These are phyloP conservation scores for Ctenodactylus gundi DNA, from an alignment of 2,113 vertebrate species.

Conservation along the genomic window DNA sequence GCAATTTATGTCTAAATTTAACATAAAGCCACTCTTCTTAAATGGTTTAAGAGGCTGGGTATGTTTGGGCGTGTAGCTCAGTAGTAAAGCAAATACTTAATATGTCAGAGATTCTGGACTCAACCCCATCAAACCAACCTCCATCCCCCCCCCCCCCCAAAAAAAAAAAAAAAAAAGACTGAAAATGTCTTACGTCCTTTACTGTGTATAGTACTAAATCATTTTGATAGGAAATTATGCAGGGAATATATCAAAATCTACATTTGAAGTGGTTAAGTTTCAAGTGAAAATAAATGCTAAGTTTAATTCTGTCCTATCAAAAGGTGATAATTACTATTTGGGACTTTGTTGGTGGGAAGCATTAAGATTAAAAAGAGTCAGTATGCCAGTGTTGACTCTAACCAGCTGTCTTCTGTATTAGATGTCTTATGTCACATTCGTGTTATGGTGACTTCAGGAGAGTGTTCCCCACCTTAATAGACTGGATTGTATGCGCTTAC, in stretches of 20 bases:
- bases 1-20: not conserved
- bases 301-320: conserved; percentile 28
- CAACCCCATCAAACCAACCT: not conserved
- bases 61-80: not conserved
- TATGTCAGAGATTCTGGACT: not conserved
- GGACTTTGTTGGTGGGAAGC: conserved; percentile 39
- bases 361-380: conserved; percentile 25
- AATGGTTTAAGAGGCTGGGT: not conserved
- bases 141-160: no score
- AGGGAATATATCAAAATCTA: not conserved
- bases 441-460: not conserved
- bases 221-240: conserved; percentile 15
- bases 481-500: conserved; percentile 43
- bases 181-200: conserved; percentile 25
- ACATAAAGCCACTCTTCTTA: not conserved
- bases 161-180: not conserved
- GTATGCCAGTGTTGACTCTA: not conserved
- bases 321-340: conserved; percentile 34
- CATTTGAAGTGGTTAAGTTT: conserved; percentile 34
- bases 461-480: not conserved
- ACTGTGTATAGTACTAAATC: not conserved
- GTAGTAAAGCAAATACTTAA: not conserved
- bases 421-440: conserved; percentile 7
- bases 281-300: conserved; percentile 36
- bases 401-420: not conserved